Base-by-base conservation (phyloP, 2,113 vertebrate species). In the Spea multiplicata region DNA sequence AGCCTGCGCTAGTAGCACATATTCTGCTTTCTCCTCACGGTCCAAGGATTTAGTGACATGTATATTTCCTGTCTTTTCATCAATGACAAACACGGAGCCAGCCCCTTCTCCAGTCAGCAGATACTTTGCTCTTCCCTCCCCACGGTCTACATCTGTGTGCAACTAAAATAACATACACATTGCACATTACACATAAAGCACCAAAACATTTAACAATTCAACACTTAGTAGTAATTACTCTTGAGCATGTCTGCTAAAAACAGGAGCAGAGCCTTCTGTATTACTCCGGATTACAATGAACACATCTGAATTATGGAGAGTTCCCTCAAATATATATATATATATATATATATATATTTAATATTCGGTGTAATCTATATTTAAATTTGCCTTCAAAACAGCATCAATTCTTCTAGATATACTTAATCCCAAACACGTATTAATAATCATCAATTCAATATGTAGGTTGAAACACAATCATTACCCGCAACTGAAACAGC, bases 51-150 rank as follows among this genome's bases (percentile, higher is more conserved):
- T 96, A 82, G 95, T 96, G 81, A 96, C 95, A 46, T 96, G 95
- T 86, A 97, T 96, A 86, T 97, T 96, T 14, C 95, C 95, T 0
- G 94, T 96, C 88, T 94, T 94, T 85, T 97, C 95, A 6, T 97
- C 95, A 61, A 97, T 96, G 87, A 97, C 95, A 68, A 96, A 96
- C 53, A 96, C 93, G 0, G 95, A 95, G 68, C 95, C 95, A 8
- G 95, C 95, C 68, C 95, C 95, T 80, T 97, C 95, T 44, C 95
- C 95, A 0, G 93, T 92, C 83, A 97, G 89, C 84, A 96, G 89
- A 81, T 97, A 96, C 81, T 93, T 95, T 80, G 94, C 94, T 73
- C 93, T 93, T 75, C 95, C 95, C 83, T 96, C 95, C 7, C 94
- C 95, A 72, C 91, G 86, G 87, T 97, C 95, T 88, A 94, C 94